Evolutionary conservation across 1,140 invertebrate species (phyloP).

Genomic region (Pissodes strobi): DNA sequence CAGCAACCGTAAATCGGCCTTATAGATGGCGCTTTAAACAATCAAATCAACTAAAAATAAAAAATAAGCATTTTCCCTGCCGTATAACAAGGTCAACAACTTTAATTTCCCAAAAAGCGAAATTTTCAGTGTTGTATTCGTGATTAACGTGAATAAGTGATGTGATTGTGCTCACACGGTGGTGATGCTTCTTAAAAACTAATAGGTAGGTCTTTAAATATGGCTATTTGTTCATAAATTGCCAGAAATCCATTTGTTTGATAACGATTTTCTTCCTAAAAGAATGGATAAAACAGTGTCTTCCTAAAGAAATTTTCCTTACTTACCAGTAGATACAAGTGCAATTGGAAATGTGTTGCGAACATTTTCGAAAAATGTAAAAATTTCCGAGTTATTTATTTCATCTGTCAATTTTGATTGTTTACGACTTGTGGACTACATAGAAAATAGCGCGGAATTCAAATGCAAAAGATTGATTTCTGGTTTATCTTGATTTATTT

Average conservation of each 20-base stretch:
- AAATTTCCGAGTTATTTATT: constrained; percentile 33
- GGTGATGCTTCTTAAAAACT: neutral
- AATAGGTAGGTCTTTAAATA: neutral
- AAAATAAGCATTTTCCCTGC: constrained; percentile 48
- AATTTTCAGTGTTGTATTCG: constrained; percentile 38
- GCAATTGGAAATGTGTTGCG: constrained; percentile 2
- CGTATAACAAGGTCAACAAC: constrained; percentile 55
- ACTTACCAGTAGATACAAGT: neutral
- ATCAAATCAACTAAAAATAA: constrained; percentile 49
- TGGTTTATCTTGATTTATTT: constrained; percentile 5
- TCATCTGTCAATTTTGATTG: constrained; percentile 51
- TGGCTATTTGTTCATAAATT: constrained; percentile 6
- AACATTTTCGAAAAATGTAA: constrained; percentile 11
- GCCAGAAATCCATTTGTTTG: constrained; percentile 32
- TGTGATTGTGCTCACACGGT: constrained; percentile 37
- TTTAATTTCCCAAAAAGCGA: constrained; percentile 46
- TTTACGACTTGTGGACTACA: constrained; percentile 46
- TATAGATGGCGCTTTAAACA: too few species aligned
- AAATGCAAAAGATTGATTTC: constrained; percentile 28
- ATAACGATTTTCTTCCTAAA: constrained; percentile 38
- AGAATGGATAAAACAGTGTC: constrained; percentile 21
- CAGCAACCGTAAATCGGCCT: too few species aligned
- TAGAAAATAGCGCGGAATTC: constrained; percentile 48
- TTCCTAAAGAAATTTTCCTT: neutral
- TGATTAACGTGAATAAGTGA: constrained; percentile 32